Conservation (phyloP, 2,113 vertebrate species). For the Sardina pilchardus region DNA sequence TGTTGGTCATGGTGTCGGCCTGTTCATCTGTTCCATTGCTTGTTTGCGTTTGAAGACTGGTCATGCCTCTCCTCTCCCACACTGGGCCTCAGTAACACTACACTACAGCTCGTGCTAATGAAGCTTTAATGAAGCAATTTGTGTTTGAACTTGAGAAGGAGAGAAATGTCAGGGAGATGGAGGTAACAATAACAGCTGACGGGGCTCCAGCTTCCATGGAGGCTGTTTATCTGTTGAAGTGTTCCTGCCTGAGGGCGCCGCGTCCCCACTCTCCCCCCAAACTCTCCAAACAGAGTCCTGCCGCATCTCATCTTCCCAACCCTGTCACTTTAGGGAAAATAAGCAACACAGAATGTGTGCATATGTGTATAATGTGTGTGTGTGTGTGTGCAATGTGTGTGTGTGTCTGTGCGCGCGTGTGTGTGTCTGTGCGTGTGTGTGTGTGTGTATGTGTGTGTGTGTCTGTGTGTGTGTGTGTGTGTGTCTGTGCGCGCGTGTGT, state of each 20-base stretch:
- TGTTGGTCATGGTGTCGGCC: neutral
- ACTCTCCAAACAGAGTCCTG: neutral
- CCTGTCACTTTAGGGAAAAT: neutral
- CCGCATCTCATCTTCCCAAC: neutral
- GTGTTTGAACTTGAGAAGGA: neutral
- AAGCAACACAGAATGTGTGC: neutral
- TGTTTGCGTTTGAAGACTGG: neutral
- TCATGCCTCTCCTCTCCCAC: neutral
- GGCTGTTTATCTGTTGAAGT: neutral
- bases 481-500: slow-evolving; percentile 9
- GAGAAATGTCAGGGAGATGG: neutral
- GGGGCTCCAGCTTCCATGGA: neutral
- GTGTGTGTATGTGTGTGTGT: slow-evolving; percentile 27
- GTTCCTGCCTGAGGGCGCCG: neutral
- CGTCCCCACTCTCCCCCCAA: neutral
- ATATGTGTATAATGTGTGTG: too few relatives aligned
- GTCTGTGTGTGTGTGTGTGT: slow-evolving; percentile 6
- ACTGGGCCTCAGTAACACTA: neutral
- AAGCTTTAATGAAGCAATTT: neutral
- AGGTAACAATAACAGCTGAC: neutral
- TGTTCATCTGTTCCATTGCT: neutral
- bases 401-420: slow-evolving; percentile 22
- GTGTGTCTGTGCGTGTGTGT: too few relatives aligned
- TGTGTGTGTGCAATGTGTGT: slow-evolving; percentile 22
- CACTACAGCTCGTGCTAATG: neutral